These are phyloP conservation scores for Lycaon pictus DNA, from an alignment of 2,113 vertebrate genomes.

Conservation along the genomic window DNA sequence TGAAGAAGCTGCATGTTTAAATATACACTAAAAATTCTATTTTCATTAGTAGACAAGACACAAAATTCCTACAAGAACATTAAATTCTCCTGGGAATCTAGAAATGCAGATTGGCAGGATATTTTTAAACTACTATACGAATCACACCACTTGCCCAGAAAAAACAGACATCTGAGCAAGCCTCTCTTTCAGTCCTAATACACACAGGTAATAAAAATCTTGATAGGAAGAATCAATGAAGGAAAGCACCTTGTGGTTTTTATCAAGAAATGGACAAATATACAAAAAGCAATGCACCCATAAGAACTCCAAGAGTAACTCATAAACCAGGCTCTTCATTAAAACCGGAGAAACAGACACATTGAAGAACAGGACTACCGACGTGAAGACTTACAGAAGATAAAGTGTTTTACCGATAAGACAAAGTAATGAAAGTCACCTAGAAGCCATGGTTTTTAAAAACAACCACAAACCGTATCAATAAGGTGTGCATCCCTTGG, in stretches of 20 bases:
- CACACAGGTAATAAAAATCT: background rate
- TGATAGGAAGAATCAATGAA: background rate
- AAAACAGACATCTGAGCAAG: background rate
- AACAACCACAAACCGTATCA: background rate
- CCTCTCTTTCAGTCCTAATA: background rate
- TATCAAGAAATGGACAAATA: background rate
- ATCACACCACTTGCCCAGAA: background rate
- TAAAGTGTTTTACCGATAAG: background rate
- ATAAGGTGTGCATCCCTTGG: background rate
- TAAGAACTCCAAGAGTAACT: background rate
- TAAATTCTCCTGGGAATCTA: background rate
- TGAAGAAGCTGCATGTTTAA: background rate
- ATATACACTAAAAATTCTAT: background rate
- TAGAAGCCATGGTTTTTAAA: background rate
- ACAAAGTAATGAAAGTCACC: background rate
- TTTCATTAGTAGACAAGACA: conserved; percentile 17
- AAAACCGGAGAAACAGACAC: background rate
- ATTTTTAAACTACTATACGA: conserved; percentile 36
- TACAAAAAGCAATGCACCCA: conserved; percentile 26
- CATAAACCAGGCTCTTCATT: background rate
- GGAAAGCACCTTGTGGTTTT: background rate
- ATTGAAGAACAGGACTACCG: background rate
- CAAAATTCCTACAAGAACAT: background rate
- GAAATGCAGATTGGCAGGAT: background rate
- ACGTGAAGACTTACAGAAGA: background rate